These are phyloP conservation scores for Sturnira hondurensis DNA, from an alignment of 2,113 vertebrate genomes.

Conservation along the genomic window DNA sequence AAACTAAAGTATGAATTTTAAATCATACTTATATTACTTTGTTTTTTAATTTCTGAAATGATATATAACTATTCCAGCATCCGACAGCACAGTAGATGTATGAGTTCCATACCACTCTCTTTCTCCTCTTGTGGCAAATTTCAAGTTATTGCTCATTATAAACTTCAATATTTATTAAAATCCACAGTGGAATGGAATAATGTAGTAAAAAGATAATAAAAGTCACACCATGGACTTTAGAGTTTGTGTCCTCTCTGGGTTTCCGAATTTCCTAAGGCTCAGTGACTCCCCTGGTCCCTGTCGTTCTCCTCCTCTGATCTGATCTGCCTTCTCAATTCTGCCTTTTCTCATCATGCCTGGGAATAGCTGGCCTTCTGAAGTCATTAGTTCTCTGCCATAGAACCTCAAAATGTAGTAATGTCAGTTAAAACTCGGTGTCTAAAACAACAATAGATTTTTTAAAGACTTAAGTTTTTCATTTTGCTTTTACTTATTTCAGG, in stretches of 20 bases:
- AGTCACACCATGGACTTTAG: too few species aligned
- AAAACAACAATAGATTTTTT: neutral
- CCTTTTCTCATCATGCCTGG: neutral
- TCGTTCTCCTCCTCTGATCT: neutral
- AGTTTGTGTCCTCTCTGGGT: neutral
- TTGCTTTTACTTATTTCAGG: neutral
- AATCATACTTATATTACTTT: neutral
- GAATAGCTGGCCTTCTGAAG: neutral
- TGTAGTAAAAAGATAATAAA: neutral
- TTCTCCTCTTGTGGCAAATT: neutral
- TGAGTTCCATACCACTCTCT: neutral
- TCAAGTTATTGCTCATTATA: neutral
- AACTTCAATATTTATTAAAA: neutral
- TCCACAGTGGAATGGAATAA: neutral
- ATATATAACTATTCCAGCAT: neutral
- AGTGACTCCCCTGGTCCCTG: neutral
- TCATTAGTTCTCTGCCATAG: neutral
- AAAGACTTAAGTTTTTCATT: neutral
- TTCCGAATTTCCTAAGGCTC: neutral
- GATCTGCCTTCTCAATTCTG: neutral
- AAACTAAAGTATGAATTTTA: conserved; percentile 46
- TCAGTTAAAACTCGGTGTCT: neutral
- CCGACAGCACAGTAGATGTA: rapidly evolving
- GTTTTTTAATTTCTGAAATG: neutral
- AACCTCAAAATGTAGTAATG: neutral